A percentile compares a stretch with the other conserved stretches of the same genome.
Conservation (phyloP, 2,888 invertebrate genomes). For the Zaprionus obscuricornis region DNA sequence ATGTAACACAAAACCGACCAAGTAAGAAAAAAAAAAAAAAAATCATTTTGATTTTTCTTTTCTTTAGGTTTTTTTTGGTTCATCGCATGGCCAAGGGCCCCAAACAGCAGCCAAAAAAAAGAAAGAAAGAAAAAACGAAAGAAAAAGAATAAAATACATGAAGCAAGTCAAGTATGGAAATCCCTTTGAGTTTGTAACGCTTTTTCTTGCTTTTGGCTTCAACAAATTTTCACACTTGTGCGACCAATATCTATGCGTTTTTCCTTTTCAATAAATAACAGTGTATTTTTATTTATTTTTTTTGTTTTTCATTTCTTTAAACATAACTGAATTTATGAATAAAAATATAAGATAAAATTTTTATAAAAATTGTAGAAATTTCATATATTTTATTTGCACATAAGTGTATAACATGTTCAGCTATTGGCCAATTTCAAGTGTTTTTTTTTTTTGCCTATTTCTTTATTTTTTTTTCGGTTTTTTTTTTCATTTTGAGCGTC, state of each 20-base stretch:
- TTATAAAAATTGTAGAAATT: too few species aligned
- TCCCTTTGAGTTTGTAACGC: constrained; percentile 59
- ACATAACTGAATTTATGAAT: too few species aligned
- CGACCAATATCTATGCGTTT: neutral
- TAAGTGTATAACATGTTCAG: too few species aligned
- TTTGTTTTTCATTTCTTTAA: too few species aligned
- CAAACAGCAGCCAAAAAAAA: constrained; percentile 19
- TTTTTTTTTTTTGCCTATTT: too few species aligned
- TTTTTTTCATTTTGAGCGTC: constrained; percentile 53
- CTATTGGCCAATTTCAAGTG: neutral
- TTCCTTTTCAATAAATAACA: too few species aligned
- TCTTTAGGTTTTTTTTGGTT: neutral
- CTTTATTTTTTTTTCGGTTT: neutral
- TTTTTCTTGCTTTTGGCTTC: constrained; percentile 33
- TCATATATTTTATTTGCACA: too few species aligned
- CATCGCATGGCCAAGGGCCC: constrained; percentile 53
- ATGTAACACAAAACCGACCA: too few species aligned
- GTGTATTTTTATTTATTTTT: too few species aligned
- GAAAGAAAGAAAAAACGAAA: too few species aligned
- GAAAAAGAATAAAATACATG: constrained; percentile 2
- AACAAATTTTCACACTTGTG: constrained; percentile 50
- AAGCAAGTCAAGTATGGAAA: constrained; percentile 70
- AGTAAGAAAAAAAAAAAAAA: constrained; percentile 4
- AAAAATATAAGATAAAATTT: too few species aligned
- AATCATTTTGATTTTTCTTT: constrained; percentile 6